These are phyloP conservation scores for Blennius ocellaris DNA, from an alignment of 2,113 vertebrate species.

Conservation along the genomic window DNA sequence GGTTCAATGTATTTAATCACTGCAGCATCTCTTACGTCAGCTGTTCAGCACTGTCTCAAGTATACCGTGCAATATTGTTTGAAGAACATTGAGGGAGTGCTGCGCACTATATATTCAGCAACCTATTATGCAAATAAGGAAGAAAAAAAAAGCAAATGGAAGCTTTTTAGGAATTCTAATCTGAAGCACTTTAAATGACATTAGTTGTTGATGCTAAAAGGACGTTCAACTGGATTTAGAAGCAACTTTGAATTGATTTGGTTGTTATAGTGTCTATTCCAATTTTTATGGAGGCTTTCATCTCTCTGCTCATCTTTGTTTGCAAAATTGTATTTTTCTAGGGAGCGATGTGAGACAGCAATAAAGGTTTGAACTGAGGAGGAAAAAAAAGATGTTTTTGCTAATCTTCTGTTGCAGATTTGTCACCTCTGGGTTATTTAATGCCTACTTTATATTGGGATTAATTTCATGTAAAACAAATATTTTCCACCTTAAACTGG, in stretches of 20 bases:
- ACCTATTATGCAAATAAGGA: constrained; percentile 55
- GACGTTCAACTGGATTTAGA: constrained; percentile 40
- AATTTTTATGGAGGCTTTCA: neutral
- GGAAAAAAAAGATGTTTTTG: constrained; percentile 19
- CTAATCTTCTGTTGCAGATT: neutral
- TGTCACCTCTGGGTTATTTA: constrained; percentile 6
- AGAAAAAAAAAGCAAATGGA: constrained; percentile 9
- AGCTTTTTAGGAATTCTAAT: constrained; percentile 42
- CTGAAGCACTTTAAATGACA: constrained; percentile 66
- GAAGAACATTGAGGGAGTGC: constrained; percentile 22
- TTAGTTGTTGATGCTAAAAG: constrained; percentile 29
- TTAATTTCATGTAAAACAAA: neutral
- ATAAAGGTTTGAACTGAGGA: constrained; percentile 24
- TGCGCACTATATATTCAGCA: constrained; percentile 13
- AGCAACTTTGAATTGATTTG: constrained; percentile 16
- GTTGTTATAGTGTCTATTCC: constrained; percentile 6
- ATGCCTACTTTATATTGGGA: neutral
- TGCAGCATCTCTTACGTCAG: constrained; percentile 17
- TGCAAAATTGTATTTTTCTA: constrained; percentile 17
- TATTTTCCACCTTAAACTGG: neutral
- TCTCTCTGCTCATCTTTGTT: neutral
- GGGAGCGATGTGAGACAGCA: constrained; percentile 21
- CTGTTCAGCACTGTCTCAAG: constrained; percentile 15
- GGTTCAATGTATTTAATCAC: constrained; percentile 27
- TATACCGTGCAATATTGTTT: constrained; percentile 43